These are phyloP conservation scores for Crematogaster levior DNA, from an alignment of 2,888 invertebrate genomes.

Conservation along the genomic window DNA sequence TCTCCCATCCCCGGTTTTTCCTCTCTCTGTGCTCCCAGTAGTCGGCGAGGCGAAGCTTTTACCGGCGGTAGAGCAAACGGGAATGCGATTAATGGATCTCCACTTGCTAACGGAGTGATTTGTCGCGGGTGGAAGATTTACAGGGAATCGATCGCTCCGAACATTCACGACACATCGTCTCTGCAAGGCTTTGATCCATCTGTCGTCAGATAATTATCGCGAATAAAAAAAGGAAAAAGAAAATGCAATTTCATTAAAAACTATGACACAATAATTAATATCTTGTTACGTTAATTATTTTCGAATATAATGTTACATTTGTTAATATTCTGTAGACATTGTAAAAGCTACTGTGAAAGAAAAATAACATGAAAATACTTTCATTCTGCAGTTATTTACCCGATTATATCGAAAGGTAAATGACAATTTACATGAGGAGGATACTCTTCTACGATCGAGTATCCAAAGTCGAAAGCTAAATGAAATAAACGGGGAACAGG, in stretches of 20 bases:
- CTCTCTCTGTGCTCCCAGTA: slow-evolving; percentile 14
- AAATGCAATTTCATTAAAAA: neutral
- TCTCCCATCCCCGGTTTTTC: slow-evolving; percentile 60
- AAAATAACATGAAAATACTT: neutral
- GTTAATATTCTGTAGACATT: neutral
- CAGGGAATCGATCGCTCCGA: slow-evolving; percentile 39
- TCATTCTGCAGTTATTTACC: neutral
- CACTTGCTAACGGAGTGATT: slow-evolving; percentile 63
- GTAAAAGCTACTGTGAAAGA: neutral
- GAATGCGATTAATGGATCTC: slow-evolving; percentile 69
- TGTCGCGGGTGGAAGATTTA: slow-evolving; percentile 59
- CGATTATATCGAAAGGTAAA: neutral
- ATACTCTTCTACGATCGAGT: neutral
- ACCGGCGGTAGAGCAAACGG: slow-evolving; percentile 57
- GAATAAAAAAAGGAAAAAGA: neutral
- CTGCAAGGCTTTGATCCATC: slow-evolving; percentile 31
- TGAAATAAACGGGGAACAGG: slow-evolving; percentile 22
- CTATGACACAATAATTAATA: neutral
- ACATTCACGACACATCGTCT: slow-evolving; percentile 31
- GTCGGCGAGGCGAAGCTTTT: slow-evolving; percentile 60
- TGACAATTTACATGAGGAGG: too few relatives aligned
- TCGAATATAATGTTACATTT: neutral
- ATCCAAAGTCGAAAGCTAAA: slow-evolving; percentile 19
- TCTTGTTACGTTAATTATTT: neutral
- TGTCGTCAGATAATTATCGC: slow-evolving; percentile 41